phyloP scores from a whole-genome alignment of 2,797 vertebrate genomes.

The Scolopax bukidnonensis region DNA sequence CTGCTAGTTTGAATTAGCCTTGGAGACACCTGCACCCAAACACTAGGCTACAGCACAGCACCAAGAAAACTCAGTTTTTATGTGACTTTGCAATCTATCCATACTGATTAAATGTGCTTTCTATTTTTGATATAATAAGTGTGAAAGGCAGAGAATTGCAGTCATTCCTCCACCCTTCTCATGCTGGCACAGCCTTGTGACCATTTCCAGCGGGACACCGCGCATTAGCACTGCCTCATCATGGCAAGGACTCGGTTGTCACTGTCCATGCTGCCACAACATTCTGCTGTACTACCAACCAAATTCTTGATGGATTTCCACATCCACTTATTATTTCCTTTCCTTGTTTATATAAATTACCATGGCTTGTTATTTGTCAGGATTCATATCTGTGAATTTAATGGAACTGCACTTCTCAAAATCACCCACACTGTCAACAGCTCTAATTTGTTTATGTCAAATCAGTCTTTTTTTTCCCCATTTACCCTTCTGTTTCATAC shows the following conservation, averaged over 20 bases:
- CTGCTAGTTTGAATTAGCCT: background rate
- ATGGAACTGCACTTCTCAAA: conserved; percentile 65
- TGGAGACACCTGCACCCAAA: background rate
- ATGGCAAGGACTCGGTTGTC: background rate
- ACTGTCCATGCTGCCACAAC: background rate
- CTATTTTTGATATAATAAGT: background rate
- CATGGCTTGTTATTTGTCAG: conserved; percentile 63
- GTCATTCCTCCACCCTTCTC: background rate
- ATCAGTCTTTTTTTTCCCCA: background rate
- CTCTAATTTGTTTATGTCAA: conserved; percentile 71
- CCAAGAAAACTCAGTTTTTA: background rate
- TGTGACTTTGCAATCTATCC: background rate
- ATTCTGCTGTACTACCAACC: background rate
- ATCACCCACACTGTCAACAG: conserved; percentile 73
- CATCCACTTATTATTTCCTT: conserved; percentile 36
- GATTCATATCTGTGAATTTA: conserved; percentile 68
- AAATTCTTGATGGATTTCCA: conserved; percentile 17
- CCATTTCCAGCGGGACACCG: background rate
- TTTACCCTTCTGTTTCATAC: conserved; percentile 68
- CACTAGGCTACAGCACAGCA: background rate
- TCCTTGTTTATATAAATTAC: conserved; percentile 69
- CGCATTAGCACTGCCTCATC: background rate
- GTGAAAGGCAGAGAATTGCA: background rate
- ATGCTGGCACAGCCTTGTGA: too few relatives aligned
- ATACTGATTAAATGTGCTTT: background rate